Base-by-base conservation (phyloP, 2,888 invertebrate species). In the Lymantria monacha region DNA sequence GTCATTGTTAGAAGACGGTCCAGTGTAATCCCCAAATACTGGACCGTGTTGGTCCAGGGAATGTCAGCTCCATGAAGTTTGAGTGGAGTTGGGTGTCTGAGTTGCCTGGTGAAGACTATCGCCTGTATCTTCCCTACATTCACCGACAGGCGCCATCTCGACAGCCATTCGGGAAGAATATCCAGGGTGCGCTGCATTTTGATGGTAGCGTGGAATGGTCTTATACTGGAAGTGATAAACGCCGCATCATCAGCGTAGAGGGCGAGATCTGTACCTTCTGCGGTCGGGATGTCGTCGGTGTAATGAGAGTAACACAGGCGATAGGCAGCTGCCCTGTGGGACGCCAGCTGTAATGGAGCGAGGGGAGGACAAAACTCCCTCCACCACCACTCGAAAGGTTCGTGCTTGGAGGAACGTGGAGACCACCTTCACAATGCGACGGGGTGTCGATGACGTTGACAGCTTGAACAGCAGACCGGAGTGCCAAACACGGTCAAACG, bases 161-260 rank as follows among this genome's bases (percentile, higher is more conserved):
- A 1, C 38, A 51, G 30, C 60, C 57, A 57, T 36, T 44, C 38
- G 22, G 43, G 44, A 0, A 47, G 11, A 8, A 12, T 12, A 12
- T 38, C 7, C 3, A 38, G 12, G n/a, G 12, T 12, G 8, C 12
- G n/a, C 12, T 38, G 38, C 38, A 38, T 38, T 12, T 38, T 38
- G 7, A 12, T 12, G 1, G 12, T 12, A 1, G 38, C 38, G 38
- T 38, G 12, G n/a, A 12, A 12, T 3, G 12, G 12, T 1, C 12
- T 9, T 1, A 38, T 11, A 1, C n/a, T n/a, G 5, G 38, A n/a
- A 3, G 38, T 38, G 7, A 38, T 2, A 3, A 38, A 12, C 1
- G 38, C 38, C 3, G 12, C 12, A 12, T 38, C 38, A 12, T 38
- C 38, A n/a, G 38, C 38, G 38, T 38, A 38, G 1, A 38, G 38